Percentiles rank a stretch among this genome's conserved stretches.
Conservation (phyloP, 2,888 invertebrate genomes). For the Xanthorhoe designata region DNA sequence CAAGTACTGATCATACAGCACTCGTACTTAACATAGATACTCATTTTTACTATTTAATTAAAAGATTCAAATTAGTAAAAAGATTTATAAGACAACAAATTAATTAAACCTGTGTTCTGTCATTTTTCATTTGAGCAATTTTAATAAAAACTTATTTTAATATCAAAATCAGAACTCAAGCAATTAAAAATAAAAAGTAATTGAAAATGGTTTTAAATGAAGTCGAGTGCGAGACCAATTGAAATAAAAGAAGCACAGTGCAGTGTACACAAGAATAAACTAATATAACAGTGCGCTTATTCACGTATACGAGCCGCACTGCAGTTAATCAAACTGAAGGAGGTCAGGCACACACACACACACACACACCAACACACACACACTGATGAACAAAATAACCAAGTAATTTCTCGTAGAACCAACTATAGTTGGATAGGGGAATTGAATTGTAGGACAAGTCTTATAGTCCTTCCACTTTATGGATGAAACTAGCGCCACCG, state of each 20-base stretch:
- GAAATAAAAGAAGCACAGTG: conserved; percentile 22
- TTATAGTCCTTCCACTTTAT: too few relatives aligned
- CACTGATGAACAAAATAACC: not conserved
- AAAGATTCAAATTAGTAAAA: too few relatives aligned
- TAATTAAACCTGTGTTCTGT: not conserved
- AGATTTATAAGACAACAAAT: too few relatives aligned
- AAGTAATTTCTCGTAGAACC: not conserved
- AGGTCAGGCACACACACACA: conserved; percentile 4
- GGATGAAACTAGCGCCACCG: too few relatives aligned
- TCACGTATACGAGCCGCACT: conserved; percentile 13
- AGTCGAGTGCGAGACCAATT: conserved; percentile 7
- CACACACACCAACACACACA: not conserved
- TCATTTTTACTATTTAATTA: too few relatives aligned
- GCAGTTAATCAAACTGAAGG: conserved; percentile 25
- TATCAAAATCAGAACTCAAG: not conserved
- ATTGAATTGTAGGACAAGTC: too few relatives aligned
- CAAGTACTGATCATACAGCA: too few relatives aligned
- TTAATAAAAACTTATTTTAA: too few relatives aligned
- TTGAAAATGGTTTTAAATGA: conserved; percentile 4
- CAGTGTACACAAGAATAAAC: conserved; percentile 39
- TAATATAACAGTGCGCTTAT: conserved; percentile 35
- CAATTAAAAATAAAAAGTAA: not conserved
- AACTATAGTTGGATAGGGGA: too few relatives aligned
- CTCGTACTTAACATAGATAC: too few relatives aligned
- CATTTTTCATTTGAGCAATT: not conserved